Conservation (phyloP, 2,888 invertebrate genomes). For the Mythimna loreyi region DNA sequence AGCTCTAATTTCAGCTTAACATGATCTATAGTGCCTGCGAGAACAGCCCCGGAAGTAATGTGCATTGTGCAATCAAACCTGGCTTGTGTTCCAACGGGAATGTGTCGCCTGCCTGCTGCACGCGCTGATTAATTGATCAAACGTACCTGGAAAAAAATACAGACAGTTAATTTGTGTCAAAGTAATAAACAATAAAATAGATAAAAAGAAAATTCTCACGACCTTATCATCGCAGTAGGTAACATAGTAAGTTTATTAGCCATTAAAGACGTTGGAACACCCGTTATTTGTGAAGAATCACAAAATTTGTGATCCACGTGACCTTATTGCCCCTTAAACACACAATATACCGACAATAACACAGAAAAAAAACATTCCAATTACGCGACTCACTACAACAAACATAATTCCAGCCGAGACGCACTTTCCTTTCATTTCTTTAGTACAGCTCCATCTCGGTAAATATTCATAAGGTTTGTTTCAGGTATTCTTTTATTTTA, state of each 20-base stretch:
- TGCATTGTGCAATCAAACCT: conserved; percentile 44
- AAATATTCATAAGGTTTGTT: conserved; percentile 54
- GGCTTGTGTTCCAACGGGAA: background rate
- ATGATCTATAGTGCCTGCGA: conserved; percentile 33
- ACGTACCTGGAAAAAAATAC: conserved; percentile 54
- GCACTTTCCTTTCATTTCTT: conserved; percentile 29
- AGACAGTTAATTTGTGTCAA: background rate
- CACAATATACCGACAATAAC: conserved; percentile 31
- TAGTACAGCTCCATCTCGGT: conserved; percentile 25
- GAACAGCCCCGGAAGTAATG: conserved; percentile 21
- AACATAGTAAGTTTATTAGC: conserved; percentile 23
- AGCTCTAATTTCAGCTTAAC: conserved; percentile 42
- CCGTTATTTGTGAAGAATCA: conserved; percentile 19
- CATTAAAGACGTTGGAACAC: conserved; percentile 17
- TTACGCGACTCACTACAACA: conserved; percentile 37
- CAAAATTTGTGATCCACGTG: conserved; percentile 18
- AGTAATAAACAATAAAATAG: background rate
- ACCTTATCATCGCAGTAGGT: conserved; percentile 25
- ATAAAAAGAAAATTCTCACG: conserved; percentile 3
- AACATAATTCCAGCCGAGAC: conserved; percentile 29
- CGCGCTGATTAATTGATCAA: background rate
- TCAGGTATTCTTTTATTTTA: conserved; percentile 33
- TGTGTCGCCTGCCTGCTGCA: background rate
- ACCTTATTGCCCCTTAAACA: conserved; percentile 5
- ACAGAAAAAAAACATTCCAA: conserved; percentile 47